phyloP scores from a whole-genome alignment of 2,113 vertebrate genomes.

The Cyphotilapia sp. region DNA sequence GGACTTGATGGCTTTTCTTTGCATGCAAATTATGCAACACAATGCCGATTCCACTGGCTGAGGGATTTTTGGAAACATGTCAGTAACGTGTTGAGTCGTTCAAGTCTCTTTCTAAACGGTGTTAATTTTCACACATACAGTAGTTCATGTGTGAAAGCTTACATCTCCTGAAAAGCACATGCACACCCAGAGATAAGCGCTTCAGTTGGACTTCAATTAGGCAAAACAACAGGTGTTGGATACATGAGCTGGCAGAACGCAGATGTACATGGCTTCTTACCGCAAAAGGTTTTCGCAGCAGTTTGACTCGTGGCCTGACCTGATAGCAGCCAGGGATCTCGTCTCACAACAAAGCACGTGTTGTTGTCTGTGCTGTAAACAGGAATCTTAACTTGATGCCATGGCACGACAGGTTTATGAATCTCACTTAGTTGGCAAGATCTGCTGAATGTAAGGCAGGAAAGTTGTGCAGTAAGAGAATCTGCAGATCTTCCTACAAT shows the following conservation, averaged over 20 bases:
- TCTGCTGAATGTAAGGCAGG: background rate
- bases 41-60: background rate
- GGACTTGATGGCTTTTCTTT: background rate
- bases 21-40: background rate
- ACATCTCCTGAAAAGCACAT: background rate
- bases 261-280: background rate
- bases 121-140: background rate
- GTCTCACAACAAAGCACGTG: background rate
- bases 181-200: background rate
- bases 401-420: background rate
- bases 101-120: background rate
- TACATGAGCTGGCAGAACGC: slow-evolving; percentile 10
- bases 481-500: background rate
- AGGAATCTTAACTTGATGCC: background rate
- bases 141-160: background rate
- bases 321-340: background rate
- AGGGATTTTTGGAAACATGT: background rate
- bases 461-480: background rate
- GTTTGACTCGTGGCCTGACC: background rate
- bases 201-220: background rate
- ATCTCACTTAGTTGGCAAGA: background rate
- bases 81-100: background rate
- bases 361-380: background rate
- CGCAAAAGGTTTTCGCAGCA: background rate
- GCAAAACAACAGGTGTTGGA: slow-evolving; percentile 8